Evolutionary conservation across 64 coral and sea anemone species (phyloP).

Genomic region (Dendrophyllia cribrosa): DNA sequence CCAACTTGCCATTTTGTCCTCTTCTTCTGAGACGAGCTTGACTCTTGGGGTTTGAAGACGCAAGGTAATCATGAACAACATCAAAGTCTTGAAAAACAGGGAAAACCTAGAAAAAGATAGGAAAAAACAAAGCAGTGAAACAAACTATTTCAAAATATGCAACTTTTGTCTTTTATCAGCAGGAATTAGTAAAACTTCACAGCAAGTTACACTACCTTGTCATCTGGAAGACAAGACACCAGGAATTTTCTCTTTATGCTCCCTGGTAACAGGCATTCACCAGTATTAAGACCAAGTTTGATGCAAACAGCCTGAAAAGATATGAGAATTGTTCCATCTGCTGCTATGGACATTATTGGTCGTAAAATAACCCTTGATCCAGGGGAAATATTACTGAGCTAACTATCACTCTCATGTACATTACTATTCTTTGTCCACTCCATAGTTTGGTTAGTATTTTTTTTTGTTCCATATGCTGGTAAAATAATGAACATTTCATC

Average conservation of each 20-base stretch:
- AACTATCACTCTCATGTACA: too few species aligned
- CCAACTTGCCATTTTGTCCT: conserved; percentile 93
- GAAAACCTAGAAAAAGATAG: conserved; percentile 51
- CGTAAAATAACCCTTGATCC: too few species aligned
- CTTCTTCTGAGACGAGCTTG: conserved; percentile 91
- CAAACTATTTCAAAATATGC: too few species aligned
- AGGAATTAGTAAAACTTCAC: neutral
- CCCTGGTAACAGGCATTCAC: conserved; percentile 80
- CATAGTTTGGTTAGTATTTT: too few species aligned
- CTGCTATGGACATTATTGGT: too few species aligned
- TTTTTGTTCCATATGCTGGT: too few species aligned
- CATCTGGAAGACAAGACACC: conserved; percentile 71
- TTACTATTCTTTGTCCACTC: too few species aligned
- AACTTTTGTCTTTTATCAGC: too few species aligned
- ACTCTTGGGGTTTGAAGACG: conserved; percentile 66
- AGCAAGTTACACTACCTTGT: conserved; percentile 46
- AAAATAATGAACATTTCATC: too few species aligned
- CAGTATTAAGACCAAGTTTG: conserved; percentile 83
- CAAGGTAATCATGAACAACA: conserved; percentile 96
- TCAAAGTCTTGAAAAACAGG: conserved; percentile 96
- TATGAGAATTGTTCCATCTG: neutral
- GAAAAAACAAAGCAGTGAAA: too few species aligned
- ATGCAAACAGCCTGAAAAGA: conserved; percentile 85
- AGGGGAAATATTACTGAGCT: too few species aligned
- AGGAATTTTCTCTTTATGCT: conserved; percentile 92